Percentiles rank a stretch among this genome's conserved stretches.
Evolutionary conservation across 2,888 invertebrate genomes (phyloP).

Genomic region (Archips crataeganus): DNA sequence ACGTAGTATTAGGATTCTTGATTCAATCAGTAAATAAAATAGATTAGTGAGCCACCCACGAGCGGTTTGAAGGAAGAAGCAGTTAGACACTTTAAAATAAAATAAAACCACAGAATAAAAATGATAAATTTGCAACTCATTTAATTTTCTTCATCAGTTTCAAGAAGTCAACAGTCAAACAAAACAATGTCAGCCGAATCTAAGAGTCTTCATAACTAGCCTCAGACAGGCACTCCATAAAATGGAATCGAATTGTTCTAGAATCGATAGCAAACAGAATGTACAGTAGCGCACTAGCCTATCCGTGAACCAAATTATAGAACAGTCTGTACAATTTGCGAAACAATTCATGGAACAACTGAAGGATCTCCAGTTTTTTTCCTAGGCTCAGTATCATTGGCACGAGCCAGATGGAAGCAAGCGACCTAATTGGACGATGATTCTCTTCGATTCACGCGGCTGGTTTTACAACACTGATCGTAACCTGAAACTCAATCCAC

Average conservation of each 20-base stretch:
- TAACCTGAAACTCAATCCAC: background rate
- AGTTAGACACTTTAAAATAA: too few species aligned
- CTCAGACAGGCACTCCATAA: background rate
- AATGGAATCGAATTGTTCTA: background rate
- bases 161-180: too few species aligned
- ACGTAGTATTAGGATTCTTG: too few species aligned
- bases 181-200: background rate
- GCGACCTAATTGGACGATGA: constrained; percentile 46
- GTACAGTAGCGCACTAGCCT: background rate
- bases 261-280: background rate
- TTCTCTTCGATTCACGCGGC: constrained; percentile 44
- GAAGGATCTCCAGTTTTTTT: constrained; percentile 5
- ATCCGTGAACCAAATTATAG: background rate
- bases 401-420: background rate
- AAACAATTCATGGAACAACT: background rate
- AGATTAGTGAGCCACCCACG: too few species aligned
- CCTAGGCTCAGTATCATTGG: background rate
- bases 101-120: too few species aligned
- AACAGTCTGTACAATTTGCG: background rate
- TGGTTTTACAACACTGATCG: constrained; percentile 25
- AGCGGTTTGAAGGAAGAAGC: too few species aligned
- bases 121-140: too few species aligned
- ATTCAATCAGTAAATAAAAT: too few species aligned
- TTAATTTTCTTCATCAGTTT: too few species aligned
- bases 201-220: background rate